phyloP scores from a whole-genome alignment of 2,888 invertebrate genomes.

The Halocaridina rubra region DNA sequence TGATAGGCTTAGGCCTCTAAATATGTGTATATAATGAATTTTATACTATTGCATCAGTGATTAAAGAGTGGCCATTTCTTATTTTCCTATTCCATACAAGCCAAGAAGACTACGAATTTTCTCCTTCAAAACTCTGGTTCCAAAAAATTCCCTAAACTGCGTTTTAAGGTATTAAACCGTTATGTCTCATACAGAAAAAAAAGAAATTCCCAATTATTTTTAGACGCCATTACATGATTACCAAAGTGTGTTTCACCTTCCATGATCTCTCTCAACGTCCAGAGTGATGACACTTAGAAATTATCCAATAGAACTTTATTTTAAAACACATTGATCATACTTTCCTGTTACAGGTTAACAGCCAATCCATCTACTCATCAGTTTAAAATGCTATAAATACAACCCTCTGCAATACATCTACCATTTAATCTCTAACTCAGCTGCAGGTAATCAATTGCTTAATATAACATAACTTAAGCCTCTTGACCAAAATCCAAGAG shows the following conservation, averaged over 20 bases:
- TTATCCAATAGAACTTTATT: too few relatives aligned
- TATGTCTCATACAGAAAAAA: neutral
- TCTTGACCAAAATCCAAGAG: too few relatives aligned
- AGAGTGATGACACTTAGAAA: too few relatives aligned
- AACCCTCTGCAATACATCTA: too few relatives aligned
- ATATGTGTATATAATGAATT: conserved; percentile 28
- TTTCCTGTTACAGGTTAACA: too few relatives aligned
- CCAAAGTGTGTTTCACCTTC: neutral
- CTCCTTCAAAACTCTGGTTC: neutral
- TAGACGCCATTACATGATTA: neutral
- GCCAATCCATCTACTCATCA: too few relatives aligned
- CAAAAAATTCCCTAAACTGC: neutral
- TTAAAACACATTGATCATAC: too few relatives aligned
- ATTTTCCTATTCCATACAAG: neutral
- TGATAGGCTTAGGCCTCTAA: conserved; percentile 17
- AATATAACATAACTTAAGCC: too few relatives aligned
- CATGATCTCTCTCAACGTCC: too few relatives aligned
- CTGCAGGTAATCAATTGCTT: too few relatives aligned
- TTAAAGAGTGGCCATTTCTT: neutral
- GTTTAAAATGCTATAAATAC: too few relatives aligned
- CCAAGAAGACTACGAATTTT: neutral
- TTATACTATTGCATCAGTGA: neutral
- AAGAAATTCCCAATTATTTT: neutral
- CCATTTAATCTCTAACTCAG: too few relatives aligned
- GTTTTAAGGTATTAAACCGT: neutral